Percentiles rank a stretch among this genome's conserved stretches.
Evolutionary conservation across 2,888 invertebrate genomes (phyloP).

Genomic region (Nomada goodeniana): DNA sequence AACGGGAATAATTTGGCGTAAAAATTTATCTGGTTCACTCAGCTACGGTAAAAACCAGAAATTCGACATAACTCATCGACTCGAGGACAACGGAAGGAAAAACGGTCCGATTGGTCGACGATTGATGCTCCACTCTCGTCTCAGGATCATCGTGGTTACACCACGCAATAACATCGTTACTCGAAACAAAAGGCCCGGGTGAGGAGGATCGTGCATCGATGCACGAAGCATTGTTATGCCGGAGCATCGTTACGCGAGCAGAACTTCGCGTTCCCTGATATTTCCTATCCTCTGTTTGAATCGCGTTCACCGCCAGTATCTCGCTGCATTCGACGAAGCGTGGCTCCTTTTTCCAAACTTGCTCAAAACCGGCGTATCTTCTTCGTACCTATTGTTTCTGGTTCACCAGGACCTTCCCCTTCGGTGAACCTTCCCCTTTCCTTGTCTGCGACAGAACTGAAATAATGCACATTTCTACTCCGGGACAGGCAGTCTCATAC

Average conservation of each 20-base stretch:
- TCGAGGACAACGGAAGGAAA: neutral
- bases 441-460: too few relatives aligned
- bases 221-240: slow-evolving; percentile 13
- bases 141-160: slow-evolving; percentile 6
- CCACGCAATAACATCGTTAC: slow-evolving; percentile 12
- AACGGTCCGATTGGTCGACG: slow-evolving; percentile 10
- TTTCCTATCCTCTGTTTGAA: neutral
- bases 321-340: neutral
- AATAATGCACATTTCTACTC: too few relatives aligned
- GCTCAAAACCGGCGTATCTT: neutral
- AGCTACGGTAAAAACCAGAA: neutral
- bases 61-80: neutral
- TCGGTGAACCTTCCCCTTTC: neutral
- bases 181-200: neutral
- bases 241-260: slow-evolving; percentile 6
- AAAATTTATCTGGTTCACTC: neutral
- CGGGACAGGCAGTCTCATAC: too few relatives aligned
- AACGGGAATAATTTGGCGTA: too few relatives aligned
- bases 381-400: neutral
- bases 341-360: neutral
- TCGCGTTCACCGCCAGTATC: neutral
- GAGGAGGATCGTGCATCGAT: neutral
- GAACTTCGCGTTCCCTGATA: neutral
- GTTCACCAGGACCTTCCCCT: neutral
- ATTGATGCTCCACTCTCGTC: slow-evolving; percentile 16